Evolutionary conservation across 2,113 vertebrate species (phyloP).

Genomic region (Chascanopsetta lugubris): DNA sequence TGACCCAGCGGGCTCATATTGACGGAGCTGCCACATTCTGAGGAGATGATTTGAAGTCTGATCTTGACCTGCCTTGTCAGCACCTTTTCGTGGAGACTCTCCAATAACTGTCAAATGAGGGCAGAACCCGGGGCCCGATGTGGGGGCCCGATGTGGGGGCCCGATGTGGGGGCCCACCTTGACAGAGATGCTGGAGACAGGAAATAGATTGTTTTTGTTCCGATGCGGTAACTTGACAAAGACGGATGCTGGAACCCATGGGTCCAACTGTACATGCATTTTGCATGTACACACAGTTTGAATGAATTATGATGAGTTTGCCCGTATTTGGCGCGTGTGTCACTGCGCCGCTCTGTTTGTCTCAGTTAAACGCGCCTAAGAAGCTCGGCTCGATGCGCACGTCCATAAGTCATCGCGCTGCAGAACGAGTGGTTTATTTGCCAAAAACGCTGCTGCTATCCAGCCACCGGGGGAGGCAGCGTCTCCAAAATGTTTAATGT

Average conservation of each 20-base stretch:
- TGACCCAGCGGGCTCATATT: background rate
- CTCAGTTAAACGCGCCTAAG: slow-evolving; percentile 40
- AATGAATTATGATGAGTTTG: background rate
- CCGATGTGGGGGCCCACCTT: no score
- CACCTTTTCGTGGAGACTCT: no score
- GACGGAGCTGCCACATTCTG: no score
- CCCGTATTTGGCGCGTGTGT: slow-evolving; percentile 8
- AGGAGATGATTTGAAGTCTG: slow-evolving; percentile 5
- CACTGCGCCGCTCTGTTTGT: slow-evolving; percentile 48
- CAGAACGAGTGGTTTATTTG: slow-evolving; percentile 80
- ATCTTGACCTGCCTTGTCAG: slow-evolving; percentile 1
- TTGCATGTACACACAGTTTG: slow-evolving; percentile 12
- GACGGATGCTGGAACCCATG: background rate
- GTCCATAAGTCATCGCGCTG: slow-evolving; percentile 72
- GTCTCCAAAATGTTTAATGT: slow-evolving; percentile 82
- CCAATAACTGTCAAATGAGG: no score
- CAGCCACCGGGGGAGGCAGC: slow-evolving; percentile 76
- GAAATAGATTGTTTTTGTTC: no score
- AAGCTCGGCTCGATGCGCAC: slow-evolving; percentile 47
- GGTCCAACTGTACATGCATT: background rate
- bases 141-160: no score
- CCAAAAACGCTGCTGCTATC: slow-evolving; percentile 76
- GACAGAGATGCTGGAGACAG: background rate
- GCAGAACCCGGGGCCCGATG: no score
- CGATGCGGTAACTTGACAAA: background rate